Base-by-base conservation (phyloP, 30 jellyfish, hydroid and myxozoan genomes). In the Turritopsis dohrnii region DNA sequence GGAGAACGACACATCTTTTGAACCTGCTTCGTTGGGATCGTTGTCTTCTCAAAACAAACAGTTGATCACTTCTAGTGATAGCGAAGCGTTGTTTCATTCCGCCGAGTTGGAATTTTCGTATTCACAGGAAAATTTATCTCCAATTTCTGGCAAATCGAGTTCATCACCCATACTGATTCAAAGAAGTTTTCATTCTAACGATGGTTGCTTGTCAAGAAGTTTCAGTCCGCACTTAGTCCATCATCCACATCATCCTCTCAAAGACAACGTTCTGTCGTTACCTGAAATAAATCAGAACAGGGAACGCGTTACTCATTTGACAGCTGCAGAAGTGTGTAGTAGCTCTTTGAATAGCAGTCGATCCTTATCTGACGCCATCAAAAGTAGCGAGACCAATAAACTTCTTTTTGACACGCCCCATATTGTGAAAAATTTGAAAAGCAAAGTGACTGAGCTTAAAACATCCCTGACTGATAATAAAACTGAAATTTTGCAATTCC, bases 11-110 rank as follows among this genome's bases (percentile, higher is more conserved):
- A 27, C 1, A 19, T 65, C 83, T 31, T 91, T 91, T 71, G 89
- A 88, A 52, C 96, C 98, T 16, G 84, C 88, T 16, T 92, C 98
- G 23, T 29, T 84, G 54, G 54, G 90, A 0, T 73, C 90, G 20
- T 74, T 84, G 52, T n/a, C 87, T 71, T n/a, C n/a, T 3, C 29
- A 79, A 79, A 26, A 79, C 30, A 53, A 74, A 52, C 28, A 24
- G 65, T 30, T 74, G 83, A 29, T 74, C 29, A 4, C 65, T 17
- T 82, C 89, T 16, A 71, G 76, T 29, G 89, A 82, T 71, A 82
- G 89, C 71, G 89, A 82, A 18, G 73, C 85, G 24, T 29, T 82
- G 54, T 82, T 82, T 54, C 89, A 82, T 23, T 65, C 86, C 19
- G 89, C 89, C 17, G 89, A 82, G 28, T 29, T 82, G 85, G 89